These are phyloP conservation scores for Camponotus vicinus DNA, from an alignment of 1,140 invertebrate genomes.

Conservation along the genomic window DNA sequence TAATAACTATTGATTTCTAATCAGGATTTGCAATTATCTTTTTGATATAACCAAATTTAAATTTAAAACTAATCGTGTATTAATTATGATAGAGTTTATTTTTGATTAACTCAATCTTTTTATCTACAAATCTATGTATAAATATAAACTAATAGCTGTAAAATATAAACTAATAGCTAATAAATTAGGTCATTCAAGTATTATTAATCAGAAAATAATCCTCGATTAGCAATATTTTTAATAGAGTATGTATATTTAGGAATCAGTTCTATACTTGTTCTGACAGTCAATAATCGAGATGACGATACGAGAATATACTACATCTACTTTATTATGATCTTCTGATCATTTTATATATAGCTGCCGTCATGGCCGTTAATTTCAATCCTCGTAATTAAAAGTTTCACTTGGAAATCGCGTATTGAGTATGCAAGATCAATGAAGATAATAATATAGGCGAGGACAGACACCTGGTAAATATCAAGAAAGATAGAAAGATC, in stretches of 20 bases:
- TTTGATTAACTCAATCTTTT: not conserved
- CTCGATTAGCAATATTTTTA: not conserved
- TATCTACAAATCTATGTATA: not conserved
- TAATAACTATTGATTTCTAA: not conserved
- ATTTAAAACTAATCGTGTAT: not conserved
- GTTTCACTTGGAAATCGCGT: slow-evolving; percentile 43
- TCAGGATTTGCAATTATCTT: not conserved
- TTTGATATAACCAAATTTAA: not conserved
- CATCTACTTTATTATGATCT: slow-evolving; percentile 42
- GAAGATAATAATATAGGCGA: slow-evolving; percentile 8
- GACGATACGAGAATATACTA: slow-evolving; percentile 17
- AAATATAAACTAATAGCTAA: not conserved
- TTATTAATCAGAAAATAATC: not conserved
- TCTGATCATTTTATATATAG: slow-evolving; percentile 26
- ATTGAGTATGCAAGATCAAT: slow-evolving; percentile 48
- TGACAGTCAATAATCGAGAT: slow-evolving; percentile 31
- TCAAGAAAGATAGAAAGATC: not conserved
- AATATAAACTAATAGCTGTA: not conserved
- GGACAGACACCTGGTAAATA: not conserved
- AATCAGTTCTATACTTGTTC: not conserved
- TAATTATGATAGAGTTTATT: not conserved
- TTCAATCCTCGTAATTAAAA: slow-evolving; percentile 49
- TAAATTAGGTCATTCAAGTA: not conserved
- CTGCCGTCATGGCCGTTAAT: slow-evolving; percentile 26
- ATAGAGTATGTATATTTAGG: not conserved